A percentile compares a stretch with the other conserved stretches of the same genome.
These are phyloP conservation scores for Congeria kusceri DNA, from an alignment of 2,888 invertebrate genomes.

Conservation along the genomic window DNA sequence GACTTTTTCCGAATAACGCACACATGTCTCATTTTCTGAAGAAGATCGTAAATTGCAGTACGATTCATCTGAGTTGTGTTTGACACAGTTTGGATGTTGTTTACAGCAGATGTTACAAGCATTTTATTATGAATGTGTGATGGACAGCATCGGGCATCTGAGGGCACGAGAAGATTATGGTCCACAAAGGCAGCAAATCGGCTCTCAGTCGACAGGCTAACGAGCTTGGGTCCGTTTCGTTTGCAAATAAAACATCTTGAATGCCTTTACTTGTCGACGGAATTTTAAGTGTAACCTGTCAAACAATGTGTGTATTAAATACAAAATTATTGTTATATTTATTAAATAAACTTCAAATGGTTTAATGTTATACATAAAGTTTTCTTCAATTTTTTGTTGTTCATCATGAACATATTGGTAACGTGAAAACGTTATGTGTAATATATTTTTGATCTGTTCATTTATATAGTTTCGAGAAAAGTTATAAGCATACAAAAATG, in stretches of 20 bases:
- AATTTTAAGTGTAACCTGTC: conserved; percentile 13
- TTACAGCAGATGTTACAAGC: not conserved
- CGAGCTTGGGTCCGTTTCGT: conserved; percentile 29
- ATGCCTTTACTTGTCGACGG: conserved; percentile 21
- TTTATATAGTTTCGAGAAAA: too few relatives aligned
- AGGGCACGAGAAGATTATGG: conserved; percentile 10
- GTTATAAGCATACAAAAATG: too few relatives aligned
- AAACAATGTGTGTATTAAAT: too few relatives aligned
- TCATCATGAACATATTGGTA: too few relatives aligned
- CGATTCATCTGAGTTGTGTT: conserved; percentile 11
- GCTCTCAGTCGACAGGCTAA: not conserved
- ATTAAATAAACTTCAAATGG: too few relatives aligned
- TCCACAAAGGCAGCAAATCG: conserved; percentile 15
- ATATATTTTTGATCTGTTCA: too few relatives aligned
- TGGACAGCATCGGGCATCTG: conserved; percentile 29
- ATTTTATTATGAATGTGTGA: not conserved
- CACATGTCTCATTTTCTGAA: not conserved
- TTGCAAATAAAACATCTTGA: conserved; percentile 38
- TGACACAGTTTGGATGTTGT: not conserved
- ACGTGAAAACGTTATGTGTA: too few relatives aligned
- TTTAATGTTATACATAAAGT: too few relatives aligned
- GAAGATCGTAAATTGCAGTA: conserved; percentile 12
- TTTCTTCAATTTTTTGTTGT: too few relatives aligned
- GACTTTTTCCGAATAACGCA: too few relatives aligned
- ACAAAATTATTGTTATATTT: too few relatives aligned